Conservation (phyloP, 1,140 invertebrate genomes). For the Protaetia brevitarsis region DNA sequence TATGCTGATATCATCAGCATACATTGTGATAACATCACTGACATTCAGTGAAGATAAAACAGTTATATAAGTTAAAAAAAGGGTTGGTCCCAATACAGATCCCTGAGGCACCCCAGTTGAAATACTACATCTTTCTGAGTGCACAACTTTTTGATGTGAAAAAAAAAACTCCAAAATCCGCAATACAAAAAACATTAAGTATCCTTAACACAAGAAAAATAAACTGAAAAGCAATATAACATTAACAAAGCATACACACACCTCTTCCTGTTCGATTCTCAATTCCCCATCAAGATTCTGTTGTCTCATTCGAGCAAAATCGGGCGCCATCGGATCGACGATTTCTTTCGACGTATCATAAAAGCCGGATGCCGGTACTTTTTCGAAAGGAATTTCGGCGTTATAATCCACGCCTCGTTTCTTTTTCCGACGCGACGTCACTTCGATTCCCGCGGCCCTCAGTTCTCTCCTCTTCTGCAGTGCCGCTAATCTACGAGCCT, state of each 20-base stretch:
- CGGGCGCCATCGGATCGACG: slow-evolving; percentile 82
- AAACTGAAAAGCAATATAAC: not conserved
- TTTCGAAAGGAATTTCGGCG: slow-evolving; percentile 96
- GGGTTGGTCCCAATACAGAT: too few relatives aligned
- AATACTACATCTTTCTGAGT: too few relatives aligned
- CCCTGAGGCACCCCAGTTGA: too few relatives aligned
- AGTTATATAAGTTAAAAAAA: too few relatives aligned
- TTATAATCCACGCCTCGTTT: slow-evolving; percentile 96
- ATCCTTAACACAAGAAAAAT: not conserved
- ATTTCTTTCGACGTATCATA: slow-evolving; percentile 90
- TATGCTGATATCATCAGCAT: too few relatives aligned
- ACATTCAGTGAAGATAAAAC: too few relatives aligned
- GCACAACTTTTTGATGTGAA: too few relatives aligned
- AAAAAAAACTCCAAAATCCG: too few relatives aligned
- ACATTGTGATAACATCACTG: too few relatives aligned
- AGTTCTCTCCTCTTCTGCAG: slow-evolving; percentile 95
- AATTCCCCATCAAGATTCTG: slow-evolving; percentile 92
- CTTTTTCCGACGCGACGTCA: slow-evolving; percentile 68
- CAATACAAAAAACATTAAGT: not conserved
- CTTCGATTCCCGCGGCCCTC: slow-evolving; percentile 93
- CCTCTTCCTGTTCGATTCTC: slow-evolving; percentile 83
- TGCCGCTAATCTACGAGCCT: slow-evolving; percentile 92
- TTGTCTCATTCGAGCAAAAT: slow-evolving; percentile 86
- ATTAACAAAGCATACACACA: not conserved
- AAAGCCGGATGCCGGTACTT: slow-evolving; percentile 85